Base-by-base conservation (phyloP, 2,113 vertebrate species). In the Cavia aperea region DNA sequence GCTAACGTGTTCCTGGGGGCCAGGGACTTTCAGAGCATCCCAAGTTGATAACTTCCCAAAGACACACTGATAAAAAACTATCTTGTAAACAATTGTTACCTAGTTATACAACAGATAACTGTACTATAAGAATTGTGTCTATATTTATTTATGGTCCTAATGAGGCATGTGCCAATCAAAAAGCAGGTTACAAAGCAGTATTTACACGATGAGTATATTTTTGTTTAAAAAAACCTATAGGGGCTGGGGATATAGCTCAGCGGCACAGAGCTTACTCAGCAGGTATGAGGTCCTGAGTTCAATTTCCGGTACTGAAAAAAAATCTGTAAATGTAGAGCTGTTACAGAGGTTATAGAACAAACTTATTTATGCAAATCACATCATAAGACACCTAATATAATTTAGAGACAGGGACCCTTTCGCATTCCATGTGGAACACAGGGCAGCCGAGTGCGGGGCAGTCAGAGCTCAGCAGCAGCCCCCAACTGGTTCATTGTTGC, bases 291-390 rank as follows among this genome's bases (percentile, higher is more conserved):
- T 58, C 56, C 56, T 19, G 56, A 58, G 56, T 58, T 58, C 56
- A 5, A 58, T 58, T 58, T 18, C 56, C 18, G 6, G 18, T 12
- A 21, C 56, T 68, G 7, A 36, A 73, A 16, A 63, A 46, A 1
- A 68, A 60, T 43, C 43, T 58, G 5, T 43, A 66, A 91, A 36
- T 60, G 73, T 31, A 60, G 43, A 63, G 51, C 63, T 87, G 26
- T 87, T 82, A 31, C 16, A 39, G n/a, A 81, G 43, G 19, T 89
- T 79, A 90, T 43, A 11, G 72, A 77, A 70, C 5, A 75, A 75
- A 86, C 16, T 36, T 91, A 56, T 66, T 92, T 62, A 60, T 88
- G 90, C 36, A 70, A 90, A 94, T 89, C 29, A 62, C 19, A 90
- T 58, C 86, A 84, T 26, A 36, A 90, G 46, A 70, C 14, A 23